Evolutionary conservation across 1,140 invertebrate species (phyloP).

Genomic region (Hylyphantes graminicola): DNA sequence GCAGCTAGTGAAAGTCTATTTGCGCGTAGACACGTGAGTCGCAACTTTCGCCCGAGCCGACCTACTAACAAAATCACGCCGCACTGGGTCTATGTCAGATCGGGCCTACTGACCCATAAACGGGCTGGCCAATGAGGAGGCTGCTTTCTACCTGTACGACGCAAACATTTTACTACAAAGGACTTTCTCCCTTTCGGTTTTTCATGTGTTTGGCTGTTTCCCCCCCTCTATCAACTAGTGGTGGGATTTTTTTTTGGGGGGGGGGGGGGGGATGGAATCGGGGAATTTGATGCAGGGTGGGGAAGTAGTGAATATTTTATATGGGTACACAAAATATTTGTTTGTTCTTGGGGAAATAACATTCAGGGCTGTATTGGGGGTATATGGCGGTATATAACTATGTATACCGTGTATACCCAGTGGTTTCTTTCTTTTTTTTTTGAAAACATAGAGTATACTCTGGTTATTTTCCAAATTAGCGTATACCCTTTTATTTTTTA

Average conservation of each 20-base stretch:
- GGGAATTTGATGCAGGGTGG: background rate
- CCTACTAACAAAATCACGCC: slow-evolving; percentile 42
- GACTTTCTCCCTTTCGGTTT: background rate
- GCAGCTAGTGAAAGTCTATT: slow-evolving; percentile 51
- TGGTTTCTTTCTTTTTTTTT: too few relatives aligned
- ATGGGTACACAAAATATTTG: too few relatives aligned
- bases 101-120: slow-evolving; percentile 59
- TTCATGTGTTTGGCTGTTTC: background rate
- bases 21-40: slow-evolving; percentile 29
- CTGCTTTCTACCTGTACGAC: slow-evolving; percentile 53
- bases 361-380: too few relatives aligned
- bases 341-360: too few relatives aligned
- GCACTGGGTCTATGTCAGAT: slow-evolving; percentile 59
- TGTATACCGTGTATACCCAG: too few relatives aligned
- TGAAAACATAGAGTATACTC: too few relatives aligned
- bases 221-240: too few relatives aligned
- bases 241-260: too few relatives aligned
- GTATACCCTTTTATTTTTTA: too few relatives aligned
- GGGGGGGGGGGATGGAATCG: background rate
- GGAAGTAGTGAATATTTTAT: too few relatives aligned
- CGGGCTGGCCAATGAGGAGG: slow-evolving; percentile 31
- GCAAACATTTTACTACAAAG: background rate
- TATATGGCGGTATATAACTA: too few relatives aligned
- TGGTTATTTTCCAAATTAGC: too few relatives aligned
- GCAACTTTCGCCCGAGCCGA: slow-evolving; percentile 55